These are phyloP conservation scores for Muntiacus muntjak DNA, from an alignment of 2,113 vertebrate species.

Conservation along the genomic window DNA sequence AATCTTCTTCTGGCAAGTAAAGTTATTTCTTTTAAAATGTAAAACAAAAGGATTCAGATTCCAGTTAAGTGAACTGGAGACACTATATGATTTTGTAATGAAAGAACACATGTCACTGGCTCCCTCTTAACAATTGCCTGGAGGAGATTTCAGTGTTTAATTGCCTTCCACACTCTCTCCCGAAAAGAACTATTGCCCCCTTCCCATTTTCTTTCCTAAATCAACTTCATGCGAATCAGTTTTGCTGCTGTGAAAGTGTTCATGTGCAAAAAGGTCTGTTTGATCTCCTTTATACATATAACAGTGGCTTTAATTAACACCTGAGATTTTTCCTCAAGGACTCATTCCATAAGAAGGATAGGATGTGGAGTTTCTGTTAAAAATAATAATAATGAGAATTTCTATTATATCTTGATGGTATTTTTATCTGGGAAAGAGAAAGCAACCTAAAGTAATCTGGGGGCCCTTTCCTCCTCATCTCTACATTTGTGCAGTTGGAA, in stretches of 20 bases:
- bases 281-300: background rate
- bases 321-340: background rate
- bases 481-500: background rate
- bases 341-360: background rate
- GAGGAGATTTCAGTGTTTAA: background rate
- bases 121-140: background rate
- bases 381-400: background rate
- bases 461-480: background rate
- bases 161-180: background rate
- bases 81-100: background rate
- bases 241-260: background rate
- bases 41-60: background rate
- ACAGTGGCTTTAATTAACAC: background rate
- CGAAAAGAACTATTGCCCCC: background rate
- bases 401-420: background rate
- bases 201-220: background rate
- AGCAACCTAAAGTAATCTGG: background rate
- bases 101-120: background rate
- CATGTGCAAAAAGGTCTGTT: background rate
- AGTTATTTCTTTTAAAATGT: background rate
- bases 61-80: background rate
- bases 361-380: background rate
- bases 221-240: background rate
- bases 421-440: constrained; percentile 24
- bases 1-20: background rate